Evolutionary conservation across 1,140 invertebrate species (phyloP).

Genomic region (Diorhabda sublineata): DNA sequence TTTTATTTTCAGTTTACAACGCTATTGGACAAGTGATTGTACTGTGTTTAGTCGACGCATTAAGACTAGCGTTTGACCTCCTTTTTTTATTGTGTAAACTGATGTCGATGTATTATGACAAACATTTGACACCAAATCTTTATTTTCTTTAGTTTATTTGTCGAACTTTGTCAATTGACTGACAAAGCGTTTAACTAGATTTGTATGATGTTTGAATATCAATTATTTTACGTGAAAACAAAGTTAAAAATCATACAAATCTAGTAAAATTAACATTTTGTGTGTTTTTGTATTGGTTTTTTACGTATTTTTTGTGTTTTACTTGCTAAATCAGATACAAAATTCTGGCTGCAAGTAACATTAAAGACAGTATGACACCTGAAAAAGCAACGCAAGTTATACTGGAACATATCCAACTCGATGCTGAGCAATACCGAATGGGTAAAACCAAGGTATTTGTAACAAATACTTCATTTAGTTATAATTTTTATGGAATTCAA

Average conservation of each 20-base stretch:
- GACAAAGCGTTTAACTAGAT: background rate
- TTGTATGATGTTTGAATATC: background rate
- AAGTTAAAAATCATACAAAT: too few species aligned
- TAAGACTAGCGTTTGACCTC: slow-evolving; percentile 15
- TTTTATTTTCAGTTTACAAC: too few species aligned
- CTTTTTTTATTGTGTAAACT: background rate
- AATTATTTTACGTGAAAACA: too few species aligned
- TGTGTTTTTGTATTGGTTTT: slow-evolving; percentile 4
- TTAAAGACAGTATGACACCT: slow-evolving; percentile 69
- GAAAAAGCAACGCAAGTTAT: slow-evolving; percentile 86
- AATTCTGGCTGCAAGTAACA: slow-evolving; percentile 80
- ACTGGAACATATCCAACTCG: slow-evolving; percentile 79
- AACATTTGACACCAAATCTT: background rate
- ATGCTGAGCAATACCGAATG: slow-evolving; percentile 88
- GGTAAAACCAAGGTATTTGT: slow-evolving; percentile 89
- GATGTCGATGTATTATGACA: background rate
- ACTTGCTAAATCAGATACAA: slow-evolving; percentile 72
- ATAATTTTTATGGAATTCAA: too few species aligned
- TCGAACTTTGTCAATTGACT: background rate
- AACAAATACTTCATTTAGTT: too few species aligned
- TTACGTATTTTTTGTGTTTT: slow-evolving; percentile 19
- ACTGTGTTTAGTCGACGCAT: background rate
- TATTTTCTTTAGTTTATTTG: slow-evolving; percentile 8
- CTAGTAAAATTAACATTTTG: background rate
- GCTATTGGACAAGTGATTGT: background rate